Evolutionary conservation across 92 coral and sea anemone species (phyloP), one percentile per base, ranked within the genome.

Genomic region (Porites rus): DNA sequence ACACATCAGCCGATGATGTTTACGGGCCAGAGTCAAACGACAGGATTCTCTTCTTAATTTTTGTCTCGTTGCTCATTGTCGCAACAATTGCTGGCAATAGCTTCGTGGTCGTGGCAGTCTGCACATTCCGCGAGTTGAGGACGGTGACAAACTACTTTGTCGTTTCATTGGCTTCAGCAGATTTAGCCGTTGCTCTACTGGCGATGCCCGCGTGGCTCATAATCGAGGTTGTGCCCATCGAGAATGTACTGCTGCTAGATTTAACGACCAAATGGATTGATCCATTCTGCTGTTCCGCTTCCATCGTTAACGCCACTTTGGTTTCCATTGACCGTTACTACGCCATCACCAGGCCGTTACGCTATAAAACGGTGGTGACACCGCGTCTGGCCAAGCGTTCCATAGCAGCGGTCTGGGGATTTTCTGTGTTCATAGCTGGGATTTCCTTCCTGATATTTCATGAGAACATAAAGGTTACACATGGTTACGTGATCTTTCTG

Each of bases 101-200:
- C 74, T 82, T 93, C 62, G 98, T 94, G 21, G 93, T 92, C 51
- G 75, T 89, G 64, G 98, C 98, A 38, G 93, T 94, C 6, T 93
- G 93, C 72, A 85, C 93, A 21, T 90, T 94, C 80, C 94, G 98
- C n/a, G 96, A 94, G 10, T 90, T 94, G 16, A 80, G 98, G 50
- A 94, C 98, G 14, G 96, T 94, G 61, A 94, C 98, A 14, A 94
- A 94, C 87, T 92, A 87, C 72, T 94, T 94, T 68, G 94, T 94
- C 6, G 84, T 94, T 64, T 93, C 98, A 0, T 86, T 94, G 20
- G 95, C 98, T 18, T 67, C 94, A 68, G 98, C 98, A 7, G 98
- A 94, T 64, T 65, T 94, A 19, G 79, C 96, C 38, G 98, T 94
- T 10, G 98, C 96, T 18, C 69, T 94, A 5, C 65, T 94, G 46